Evolutionary conservation across 2,888 invertebrate genomes (phyloP).

Genomic region (Ectemnius continuus): DNA sequence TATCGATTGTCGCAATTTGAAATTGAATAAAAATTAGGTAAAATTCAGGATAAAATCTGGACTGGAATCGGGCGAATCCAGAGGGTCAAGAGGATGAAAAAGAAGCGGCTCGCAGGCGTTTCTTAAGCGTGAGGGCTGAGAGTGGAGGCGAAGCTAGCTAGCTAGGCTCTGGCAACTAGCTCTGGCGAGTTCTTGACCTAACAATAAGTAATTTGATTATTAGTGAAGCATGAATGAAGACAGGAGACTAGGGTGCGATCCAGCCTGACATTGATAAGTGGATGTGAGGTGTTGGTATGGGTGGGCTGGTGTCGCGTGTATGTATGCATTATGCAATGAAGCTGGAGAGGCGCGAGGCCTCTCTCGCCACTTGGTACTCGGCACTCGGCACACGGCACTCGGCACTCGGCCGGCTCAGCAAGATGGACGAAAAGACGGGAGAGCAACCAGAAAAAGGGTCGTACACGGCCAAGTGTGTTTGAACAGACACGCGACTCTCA

Average conservation of each 20-base stretch:
- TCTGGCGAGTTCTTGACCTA: no score
- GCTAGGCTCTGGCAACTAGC: no score
- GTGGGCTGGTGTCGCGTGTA: slow-evolving; percentile 42
- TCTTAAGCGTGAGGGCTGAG: no score
- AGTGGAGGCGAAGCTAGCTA: no score
- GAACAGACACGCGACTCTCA: slow-evolving; percentile 76
- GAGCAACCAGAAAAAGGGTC: slow-evolving; percentile 20
- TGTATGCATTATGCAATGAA: slow-evolving; percentile 66
- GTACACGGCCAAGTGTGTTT: slow-evolving; percentile 71
- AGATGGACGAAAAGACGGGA: slow-evolving; percentile 40
- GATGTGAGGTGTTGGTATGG: slow-evolving; percentile 15
- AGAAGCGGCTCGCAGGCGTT: no score
- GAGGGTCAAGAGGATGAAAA: no score
- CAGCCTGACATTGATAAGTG: slow-evolving; percentile 34
- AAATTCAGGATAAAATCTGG: no score
- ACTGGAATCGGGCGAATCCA: no score
- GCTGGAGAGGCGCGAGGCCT: slow-evolving; percentile 58
- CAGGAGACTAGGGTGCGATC: not conserved
- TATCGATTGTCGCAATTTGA: no score
- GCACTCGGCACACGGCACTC: slow-evolving; percentile 38
- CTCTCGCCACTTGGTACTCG: slow-evolving; percentile 40
- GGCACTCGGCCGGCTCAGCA: slow-evolving; percentile 41
- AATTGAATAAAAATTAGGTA: no score
- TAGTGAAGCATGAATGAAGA: no score
- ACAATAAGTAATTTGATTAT: no score